Conservation (phyloP, 92 coral and sea anemone genomes). For the Ricordea florida region DNA sequence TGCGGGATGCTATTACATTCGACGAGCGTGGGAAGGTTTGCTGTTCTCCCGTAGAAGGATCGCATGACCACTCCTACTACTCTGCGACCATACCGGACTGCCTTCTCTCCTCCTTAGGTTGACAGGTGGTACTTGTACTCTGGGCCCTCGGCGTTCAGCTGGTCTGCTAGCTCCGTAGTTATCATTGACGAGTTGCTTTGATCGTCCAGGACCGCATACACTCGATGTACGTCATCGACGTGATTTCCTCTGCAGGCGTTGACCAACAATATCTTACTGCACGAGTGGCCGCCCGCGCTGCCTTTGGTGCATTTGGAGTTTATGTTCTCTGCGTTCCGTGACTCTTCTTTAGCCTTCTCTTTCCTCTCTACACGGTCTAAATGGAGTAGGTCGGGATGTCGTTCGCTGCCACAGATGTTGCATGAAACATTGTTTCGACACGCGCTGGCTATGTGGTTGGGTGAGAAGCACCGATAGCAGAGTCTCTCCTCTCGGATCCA, state of each 20-base stretch:
- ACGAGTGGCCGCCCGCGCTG: constrained; percentile 25
- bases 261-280: constrained; percentile 28
- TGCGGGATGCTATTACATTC: constrained; percentile 55
- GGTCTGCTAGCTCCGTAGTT: constrained; percentile 35
- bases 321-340: background rate
- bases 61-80: constrained; percentile 14
- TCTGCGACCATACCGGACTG: constrained; percentile 41
- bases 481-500: constrained; percentile 12
- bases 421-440: constrained; percentile 23
- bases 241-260: background rate
- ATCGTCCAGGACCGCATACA: constrained; percentile 31
- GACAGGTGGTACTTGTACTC: constrained; percentile 40
- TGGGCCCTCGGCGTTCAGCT: constrained; percentile 27
- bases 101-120: constrained; percentile 36
- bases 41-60: constrained; percentile 9
- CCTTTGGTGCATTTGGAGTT: constrained; percentile 6
- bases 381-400: constrained; percentile 32
- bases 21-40: constrained; percentile 30
- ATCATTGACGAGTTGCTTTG: constrained; percentile 54
- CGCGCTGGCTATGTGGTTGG: constrained; percentile 13
- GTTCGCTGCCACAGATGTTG: constrained; percentile 19
- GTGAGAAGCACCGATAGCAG: constrained; percentile 17
- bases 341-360: background rate
- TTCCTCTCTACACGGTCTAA: background rate
- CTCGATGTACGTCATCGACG: background rate